These are phyloP conservation scores for Phragmatobia fuliginosa DNA, from an alignment of 2,888 invertebrate genomes.

Conservation along the genomic window DNA sequence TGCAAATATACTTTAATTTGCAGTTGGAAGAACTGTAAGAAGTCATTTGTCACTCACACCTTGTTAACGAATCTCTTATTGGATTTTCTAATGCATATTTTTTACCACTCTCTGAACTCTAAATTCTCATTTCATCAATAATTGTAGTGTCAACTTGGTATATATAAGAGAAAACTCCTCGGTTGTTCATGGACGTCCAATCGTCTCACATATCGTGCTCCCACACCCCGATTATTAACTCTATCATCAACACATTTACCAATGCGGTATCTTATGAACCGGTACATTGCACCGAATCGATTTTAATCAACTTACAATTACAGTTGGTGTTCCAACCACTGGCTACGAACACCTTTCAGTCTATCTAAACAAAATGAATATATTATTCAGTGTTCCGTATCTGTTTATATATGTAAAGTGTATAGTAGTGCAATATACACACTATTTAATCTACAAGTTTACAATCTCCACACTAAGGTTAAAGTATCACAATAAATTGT, in stretches of 20 bases:
- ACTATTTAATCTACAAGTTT: not conserved
- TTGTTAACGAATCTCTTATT: no score
- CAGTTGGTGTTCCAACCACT: constrained; percentile 14
- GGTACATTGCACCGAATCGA: constrained; percentile 6
- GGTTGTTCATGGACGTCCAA: not conserved
- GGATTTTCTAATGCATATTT: no score
- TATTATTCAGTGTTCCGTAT: not conserved
- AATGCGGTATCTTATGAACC: constrained; percentile 1
- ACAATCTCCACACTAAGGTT: not conserved
- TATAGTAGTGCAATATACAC: not conserved
- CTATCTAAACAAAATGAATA: not conserved
- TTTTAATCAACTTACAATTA: constrained; percentile 9
- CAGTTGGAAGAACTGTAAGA: no score
- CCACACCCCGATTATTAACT: not conserved
- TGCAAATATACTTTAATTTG: no score
- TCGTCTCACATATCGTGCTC: not conserved
- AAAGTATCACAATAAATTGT: not conserved
- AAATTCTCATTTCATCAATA: no score
- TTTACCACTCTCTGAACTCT: no score
- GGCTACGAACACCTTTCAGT: not conserved
- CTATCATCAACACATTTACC: not conserved
- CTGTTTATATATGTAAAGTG: not conserved
- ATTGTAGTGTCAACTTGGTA: no score
- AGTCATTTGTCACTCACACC: no score
- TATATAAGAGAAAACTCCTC: not conserved